Conservation (phyloP, 2,113 vertebrate species). For the Phaethornis superciliosus region DNA sequence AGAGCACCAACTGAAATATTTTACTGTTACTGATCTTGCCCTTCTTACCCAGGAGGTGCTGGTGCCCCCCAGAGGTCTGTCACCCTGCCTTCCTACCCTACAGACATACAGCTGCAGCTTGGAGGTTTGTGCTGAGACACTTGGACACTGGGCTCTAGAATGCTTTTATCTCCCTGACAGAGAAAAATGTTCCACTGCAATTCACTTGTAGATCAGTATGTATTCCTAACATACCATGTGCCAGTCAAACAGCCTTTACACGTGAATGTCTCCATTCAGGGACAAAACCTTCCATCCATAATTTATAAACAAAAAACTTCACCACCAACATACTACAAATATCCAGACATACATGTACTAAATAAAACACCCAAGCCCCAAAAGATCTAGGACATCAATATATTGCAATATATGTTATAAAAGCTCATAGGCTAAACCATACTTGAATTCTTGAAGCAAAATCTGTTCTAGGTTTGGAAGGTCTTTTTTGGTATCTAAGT, state of each 20-base stretch:
- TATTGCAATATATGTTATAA: not conserved
- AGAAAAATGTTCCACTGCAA: slow-evolving; percentile 72
- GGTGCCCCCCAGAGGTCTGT: not conserved
- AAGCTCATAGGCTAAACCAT: not conserved
- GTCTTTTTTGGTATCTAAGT: not conserved
- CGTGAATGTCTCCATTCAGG: slow-evolving; percentile 63
- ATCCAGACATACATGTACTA: not conserved
- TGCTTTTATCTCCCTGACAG: slow-evolving; percentile 77
- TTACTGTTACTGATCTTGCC: not conserved
- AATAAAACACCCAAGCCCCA: not conserved
- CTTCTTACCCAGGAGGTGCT: not conserved
- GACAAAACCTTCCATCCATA: slow-evolving; percentile 48
- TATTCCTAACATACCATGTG: slow-evolving; percentile 57
- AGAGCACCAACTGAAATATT: not conserved
- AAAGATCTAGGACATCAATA: not conserved
- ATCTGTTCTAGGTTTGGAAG: not conserved
- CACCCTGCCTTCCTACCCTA: not conserved
- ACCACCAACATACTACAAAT: slow-evolving; percentile 29
- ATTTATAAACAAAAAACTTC: slow-evolving; percentile 38
- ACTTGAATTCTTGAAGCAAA: not conserved
- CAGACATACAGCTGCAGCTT: not conserved
- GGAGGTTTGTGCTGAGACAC: not conserved
- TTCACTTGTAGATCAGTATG: slow-evolving; percentile 68
- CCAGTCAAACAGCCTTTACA: slow-evolving; percentile 53
- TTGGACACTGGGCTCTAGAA: slow-evolving; percentile 45